Conservation (phyloP, 2,888 invertebrate genomes). For the Pedicia rivosa region DNA sequence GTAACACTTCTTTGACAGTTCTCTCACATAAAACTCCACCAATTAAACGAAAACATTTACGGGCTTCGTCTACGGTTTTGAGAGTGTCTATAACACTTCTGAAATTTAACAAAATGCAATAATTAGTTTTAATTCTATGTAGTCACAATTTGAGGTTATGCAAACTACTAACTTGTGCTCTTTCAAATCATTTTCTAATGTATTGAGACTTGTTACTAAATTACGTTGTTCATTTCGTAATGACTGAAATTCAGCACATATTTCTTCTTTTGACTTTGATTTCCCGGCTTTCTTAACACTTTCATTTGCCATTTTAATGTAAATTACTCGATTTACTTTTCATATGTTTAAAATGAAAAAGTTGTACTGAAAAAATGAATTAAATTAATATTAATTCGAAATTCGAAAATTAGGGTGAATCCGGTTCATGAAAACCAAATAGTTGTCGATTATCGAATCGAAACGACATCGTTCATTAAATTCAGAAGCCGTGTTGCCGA, state of each 20-base stretch:
- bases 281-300: slow-evolving; percentile 17
- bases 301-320: slow-evolving; percentile 24
- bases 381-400: too few relatives aligned
- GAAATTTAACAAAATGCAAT: slow-evolving; percentile 21
- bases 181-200: slow-evolving; percentile 85
- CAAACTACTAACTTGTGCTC: slow-evolving; percentile 72
- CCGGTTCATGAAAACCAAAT: too few relatives aligned
- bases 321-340: not conserved
- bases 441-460: too few relatives aligned
- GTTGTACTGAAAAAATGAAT: too few relatives aligned
- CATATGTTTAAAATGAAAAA: too few relatives aligned
- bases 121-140: not conserved
- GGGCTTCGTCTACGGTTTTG: slow-evolving; percentile 61
- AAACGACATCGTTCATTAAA: too few relatives aligned
- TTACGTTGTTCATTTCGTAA: slow-evolving; percentile 76
- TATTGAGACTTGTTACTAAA: slow-evolving; percentile 74
- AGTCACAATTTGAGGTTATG: slow-evolving; percentile 14
- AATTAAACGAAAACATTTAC: slow-evolving; percentile 86
- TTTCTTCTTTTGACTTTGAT: slow-evolving; percentile 45
- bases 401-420: too few relatives aligned
- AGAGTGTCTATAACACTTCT: slow-evolving; percentile 92
- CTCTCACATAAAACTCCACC: slow-evolving; percentile 89
- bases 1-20: slow-evolving; percentile 80
- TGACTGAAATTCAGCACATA: slow-evolving; percentile 73
- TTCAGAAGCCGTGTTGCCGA: too few relatives aligned